phyloP scores from a whole-genome alignment of 2,888 invertebrate species.

The Habrosyne pyritoides region DNA sequence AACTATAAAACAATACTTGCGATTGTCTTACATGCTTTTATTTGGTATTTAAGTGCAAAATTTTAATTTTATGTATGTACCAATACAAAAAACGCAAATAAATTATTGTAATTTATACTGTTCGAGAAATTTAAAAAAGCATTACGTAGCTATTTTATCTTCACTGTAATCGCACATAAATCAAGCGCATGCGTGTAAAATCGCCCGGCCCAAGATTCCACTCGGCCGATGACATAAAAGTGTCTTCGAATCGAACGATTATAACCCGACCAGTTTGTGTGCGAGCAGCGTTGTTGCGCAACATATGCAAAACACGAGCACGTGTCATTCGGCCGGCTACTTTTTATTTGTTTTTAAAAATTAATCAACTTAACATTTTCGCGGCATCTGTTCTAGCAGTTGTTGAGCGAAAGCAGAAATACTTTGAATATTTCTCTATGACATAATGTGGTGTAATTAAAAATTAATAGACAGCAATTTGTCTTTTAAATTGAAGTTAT shows the following conservation, averaged over 20 bases:
- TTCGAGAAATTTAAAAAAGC: not conserved
- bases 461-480: not conserved
- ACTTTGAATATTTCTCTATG: slow-evolving; percentile 1
- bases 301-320: slow-evolving; percentile 54
- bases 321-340: slow-evolving; percentile 42
- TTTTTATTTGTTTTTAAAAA: slow-evolving; percentile 26
- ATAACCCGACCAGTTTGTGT: slow-evolving; percentile 41
- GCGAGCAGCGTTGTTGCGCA: slow-evolving; percentile 36
- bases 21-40: too few relatives aligned
- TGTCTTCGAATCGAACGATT: slow-evolving; percentile 48
- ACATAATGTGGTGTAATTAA: slow-evolving; percentile 2
- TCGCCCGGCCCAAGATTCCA: slow-evolving; percentile 28
- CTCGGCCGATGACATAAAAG: slow-evolving; percentile 65
- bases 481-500: not conserved
- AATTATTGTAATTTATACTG: not conserved
- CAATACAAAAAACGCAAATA: not conserved
- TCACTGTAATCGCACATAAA: not conserved
- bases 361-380: slow-evolving; percentile 25
- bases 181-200: slow-evolving; percentile 18
- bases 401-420: slow-evolving; percentile 11
- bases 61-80: too few relatives aligned
- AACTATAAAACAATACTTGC: too few relatives aligned
- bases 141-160: not conserved
- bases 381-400: slow-evolving; percentile 32
- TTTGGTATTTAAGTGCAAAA: too few relatives aligned